phyloP scores from a whole-genome alignment of 2,888 invertebrate genomes.

The Cecidostiba fungosa region DNA sequence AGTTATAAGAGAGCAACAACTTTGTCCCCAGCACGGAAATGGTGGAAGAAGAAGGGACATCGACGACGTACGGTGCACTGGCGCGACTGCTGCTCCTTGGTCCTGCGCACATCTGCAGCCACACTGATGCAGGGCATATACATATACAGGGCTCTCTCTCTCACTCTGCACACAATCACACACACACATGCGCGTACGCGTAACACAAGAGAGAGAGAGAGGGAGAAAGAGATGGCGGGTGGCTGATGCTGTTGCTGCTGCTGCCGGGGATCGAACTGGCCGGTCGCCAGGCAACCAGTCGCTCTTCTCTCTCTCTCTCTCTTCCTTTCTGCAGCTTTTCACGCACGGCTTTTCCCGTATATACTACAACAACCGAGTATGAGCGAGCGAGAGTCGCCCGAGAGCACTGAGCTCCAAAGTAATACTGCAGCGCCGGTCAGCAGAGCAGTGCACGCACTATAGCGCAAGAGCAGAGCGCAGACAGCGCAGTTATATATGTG shows the following conservation, averaged over 20 bases:
- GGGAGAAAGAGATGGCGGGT: slow-evolving; percentile 62
- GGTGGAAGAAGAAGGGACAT: neutral
- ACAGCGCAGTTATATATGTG: too few relatives aligned
- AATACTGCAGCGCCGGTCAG: neutral
- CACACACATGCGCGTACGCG: slow-evolving; percentile 42
- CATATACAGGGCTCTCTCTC: neutral
- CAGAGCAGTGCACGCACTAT: slow-evolving; percentile 7
- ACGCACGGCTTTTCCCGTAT: neutral
- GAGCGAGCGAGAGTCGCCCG: neutral
- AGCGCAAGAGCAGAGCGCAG: neutral
- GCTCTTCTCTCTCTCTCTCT: slow-evolving; percentile 28
- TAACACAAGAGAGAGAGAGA: slow-evolving; percentile 67
- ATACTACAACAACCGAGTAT: neutral
- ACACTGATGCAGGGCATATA: neutral
- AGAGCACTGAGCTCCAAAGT: neutral
- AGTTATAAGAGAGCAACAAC: neutral
- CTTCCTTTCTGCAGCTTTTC: slow-evolving; percentile 23
- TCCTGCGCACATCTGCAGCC: neutral
- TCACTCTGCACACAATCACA: slow-evolving; percentile 38
- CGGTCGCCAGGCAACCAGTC: slow-evolving; percentile 78
- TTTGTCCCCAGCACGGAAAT: neutral
- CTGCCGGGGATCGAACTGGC: slow-evolving; percentile 78
- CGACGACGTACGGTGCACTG: neutral
- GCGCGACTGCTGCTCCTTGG: neutral
- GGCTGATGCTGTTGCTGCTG: slow-evolving; percentile 66